phyloP scores from a whole-genome alignment of 2,888 invertebrate species.

The Erebia aethiops region DNA sequence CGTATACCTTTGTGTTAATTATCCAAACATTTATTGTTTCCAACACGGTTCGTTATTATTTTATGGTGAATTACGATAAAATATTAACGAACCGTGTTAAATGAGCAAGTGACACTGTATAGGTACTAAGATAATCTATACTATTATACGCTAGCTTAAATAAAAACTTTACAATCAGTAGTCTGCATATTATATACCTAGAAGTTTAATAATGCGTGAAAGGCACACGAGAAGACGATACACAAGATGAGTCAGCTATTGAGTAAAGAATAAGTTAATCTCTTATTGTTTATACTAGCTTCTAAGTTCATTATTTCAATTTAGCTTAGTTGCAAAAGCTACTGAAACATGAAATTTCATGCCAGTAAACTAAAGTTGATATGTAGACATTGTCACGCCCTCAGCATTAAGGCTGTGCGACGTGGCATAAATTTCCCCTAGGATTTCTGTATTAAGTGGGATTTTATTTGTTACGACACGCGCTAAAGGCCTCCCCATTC shows the following conservation, averaged over 20 bases:
- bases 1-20: too few species aligned
- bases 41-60: too few species aligned
- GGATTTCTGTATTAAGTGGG: conserved; percentile 78
- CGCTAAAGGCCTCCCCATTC: conserved; percentile 57
- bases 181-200: too few species aligned
- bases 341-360: conserved; percentile 30
- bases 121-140: background rate
- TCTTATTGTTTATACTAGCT: too few species aligned
- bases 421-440: conserved; percentile 76
- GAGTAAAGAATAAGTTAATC: too few species aligned
- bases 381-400: conserved; percentile 77
- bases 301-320: background rate
- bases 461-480: conserved; percentile 79
- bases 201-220: too few species aligned
- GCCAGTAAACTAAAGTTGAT: conserved; percentile 62
- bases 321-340: conserved; percentile 24
- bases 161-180: too few species aligned
- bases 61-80: too few species aligned
- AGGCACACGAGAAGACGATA: too few species aligned
- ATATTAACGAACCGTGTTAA: background rate
- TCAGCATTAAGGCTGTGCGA: conserved; percentile 77
- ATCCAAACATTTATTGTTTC: background rate
- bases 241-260: too few species aligned
- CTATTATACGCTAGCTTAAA: too few species aligned
- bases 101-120: background rate